Percentiles rank a stretch among this genome's conserved stretches.
phyloP scores from a whole-genome alignment of 2,888 invertebrate species.

The Tholera decimalis region DNA sequence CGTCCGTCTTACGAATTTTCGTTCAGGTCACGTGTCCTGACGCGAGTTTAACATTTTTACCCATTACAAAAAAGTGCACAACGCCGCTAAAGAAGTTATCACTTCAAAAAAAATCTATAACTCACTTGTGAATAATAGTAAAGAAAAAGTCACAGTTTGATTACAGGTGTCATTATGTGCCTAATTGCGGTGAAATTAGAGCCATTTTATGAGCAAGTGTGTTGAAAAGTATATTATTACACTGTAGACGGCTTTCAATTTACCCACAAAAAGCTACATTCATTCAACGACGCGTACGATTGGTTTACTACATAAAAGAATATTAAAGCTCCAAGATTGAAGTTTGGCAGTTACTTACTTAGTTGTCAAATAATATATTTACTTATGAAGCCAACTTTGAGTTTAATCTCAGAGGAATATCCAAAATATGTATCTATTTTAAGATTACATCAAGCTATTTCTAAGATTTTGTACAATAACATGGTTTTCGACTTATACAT shows the following conservation, averaged over 20 bases:
- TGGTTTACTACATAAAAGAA: slow-evolving; percentile 27
- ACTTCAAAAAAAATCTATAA: no score
- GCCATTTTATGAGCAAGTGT: no score
- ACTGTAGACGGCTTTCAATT: slow-evolving; percentile 11
- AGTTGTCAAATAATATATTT: slow-evolving; percentile 41
- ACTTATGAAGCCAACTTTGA: slow-evolving; percentile 35
- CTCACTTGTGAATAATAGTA: no score
- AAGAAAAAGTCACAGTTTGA: no score
- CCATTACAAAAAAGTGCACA: no score
- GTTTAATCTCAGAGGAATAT: slow-evolving; percentile 22
- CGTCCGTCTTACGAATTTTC: no score
- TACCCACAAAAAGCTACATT: slow-evolving; percentile 14
- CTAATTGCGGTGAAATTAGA: no score
- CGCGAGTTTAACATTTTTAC: no score
- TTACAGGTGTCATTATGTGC: no score
- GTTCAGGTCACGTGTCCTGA: no score
- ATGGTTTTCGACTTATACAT: background rate
- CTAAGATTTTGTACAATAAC: slow-evolving; percentile 1
- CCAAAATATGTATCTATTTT: slow-evolving; percentile 7
- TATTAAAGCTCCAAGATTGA: slow-evolving; percentile 44
- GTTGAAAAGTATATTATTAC: slow-evolving; percentile 6
- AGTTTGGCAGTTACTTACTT: slow-evolving; percentile 26
- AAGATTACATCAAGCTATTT: slow-evolving; percentile 12
- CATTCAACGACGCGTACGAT: slow-evolving; percentile 11
- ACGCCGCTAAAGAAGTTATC: no score